A percentile compares a stretch with the other conserved stretches of the same genome.
Evolutionary conservation across 1,140 invertebrate genomes (phyloP).

Genomic region (Helicorthomorpha holstii): DNA sequence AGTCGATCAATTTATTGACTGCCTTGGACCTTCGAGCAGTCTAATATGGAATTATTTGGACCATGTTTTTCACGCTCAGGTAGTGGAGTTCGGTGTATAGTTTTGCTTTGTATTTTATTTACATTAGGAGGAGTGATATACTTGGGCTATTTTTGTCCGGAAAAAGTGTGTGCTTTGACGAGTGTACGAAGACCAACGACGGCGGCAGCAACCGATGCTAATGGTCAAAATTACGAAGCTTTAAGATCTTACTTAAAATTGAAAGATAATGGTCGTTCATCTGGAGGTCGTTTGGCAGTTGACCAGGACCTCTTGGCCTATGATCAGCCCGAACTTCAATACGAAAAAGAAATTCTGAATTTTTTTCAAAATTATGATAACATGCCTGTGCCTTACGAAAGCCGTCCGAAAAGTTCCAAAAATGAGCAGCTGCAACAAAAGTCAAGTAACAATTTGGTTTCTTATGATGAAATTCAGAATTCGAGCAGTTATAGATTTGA

Average conservation of each 20-base stretch:
- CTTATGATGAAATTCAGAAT: conserved; percentile 16
- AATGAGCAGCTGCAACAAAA: too few species aligned
- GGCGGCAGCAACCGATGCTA: conserved; percentile 5
- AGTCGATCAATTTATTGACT: too few species aligned
- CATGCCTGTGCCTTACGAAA: background rate
- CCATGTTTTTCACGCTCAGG: too few species aligned
- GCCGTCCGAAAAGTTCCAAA: too few species aligned
- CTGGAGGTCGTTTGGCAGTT: background rate
- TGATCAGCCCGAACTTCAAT: conserved; percentile 21
- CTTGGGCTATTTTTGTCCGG: conserved; percentile 72
- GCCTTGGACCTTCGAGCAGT: too few species aligned
- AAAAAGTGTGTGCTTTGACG: conserved; percentile 60
- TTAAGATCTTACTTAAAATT: background rate
- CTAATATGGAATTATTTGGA: too few species aligned
- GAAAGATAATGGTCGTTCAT: background rate
- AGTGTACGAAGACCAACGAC: conserved; percentile 20
- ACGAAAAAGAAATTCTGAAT: too few species aligned
- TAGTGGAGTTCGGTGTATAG: conserved; percentile 46
- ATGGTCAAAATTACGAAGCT: background rate
- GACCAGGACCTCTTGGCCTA: background rate
- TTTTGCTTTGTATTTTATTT: conserved; percentile 49
- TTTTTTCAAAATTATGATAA: conserved; percentile 7
- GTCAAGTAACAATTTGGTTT: conserved; percentile 32
- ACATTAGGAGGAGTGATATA: conserved; percentile 58
- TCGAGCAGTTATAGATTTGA: conserved; percentile 18